Percentiles rank a stretch among this genome's conserved stretches.
phyloP scores from a whole-genome alignment of 2,113 vertebrate species.

The Vimba vimba region DNA sequence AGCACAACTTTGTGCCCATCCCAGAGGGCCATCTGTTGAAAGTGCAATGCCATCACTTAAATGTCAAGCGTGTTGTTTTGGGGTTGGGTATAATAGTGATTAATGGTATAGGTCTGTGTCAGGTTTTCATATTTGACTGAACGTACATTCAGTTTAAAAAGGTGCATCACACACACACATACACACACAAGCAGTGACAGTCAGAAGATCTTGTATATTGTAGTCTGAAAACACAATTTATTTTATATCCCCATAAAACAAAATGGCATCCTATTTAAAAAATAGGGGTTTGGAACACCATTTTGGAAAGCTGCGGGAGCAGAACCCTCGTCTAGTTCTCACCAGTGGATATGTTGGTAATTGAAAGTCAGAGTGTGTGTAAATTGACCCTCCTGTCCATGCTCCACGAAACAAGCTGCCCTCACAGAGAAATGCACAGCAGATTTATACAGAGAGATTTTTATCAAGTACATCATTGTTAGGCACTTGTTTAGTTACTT shows the following conservation, averaged over 20 bases:
- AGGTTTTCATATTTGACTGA: slow-evolving; percentile 1
- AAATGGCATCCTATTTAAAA: slow-evolving; percentile 56
- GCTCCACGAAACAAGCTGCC: not conserved
- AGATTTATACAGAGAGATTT: not conserved
- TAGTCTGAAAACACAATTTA: not conserved
- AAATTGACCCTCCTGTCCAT: slow-evolving; percentile 16
- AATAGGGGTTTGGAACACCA: slow-evolving; percentile 56
- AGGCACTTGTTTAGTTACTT: not conserved
- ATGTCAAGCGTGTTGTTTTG: slow-evolving; percentile 47
- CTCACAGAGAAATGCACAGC: not conserved
- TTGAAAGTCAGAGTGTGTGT: slow-evolving; percentile 68
- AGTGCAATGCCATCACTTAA: slow-evolving; percentile 38
- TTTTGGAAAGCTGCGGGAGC: slow-evolving; percentile 33
- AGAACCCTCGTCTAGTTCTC: slow-evolving; percentile 45
- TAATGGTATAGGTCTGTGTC: slow-evolving; percentile 36
- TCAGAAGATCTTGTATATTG: slow-evolving; percentile 13
- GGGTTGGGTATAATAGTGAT: slow-evolving; percentile 28
- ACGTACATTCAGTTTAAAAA: not conserved
- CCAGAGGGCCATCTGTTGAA: slow-evolving; percentile 2
- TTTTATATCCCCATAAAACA: slow-evolving; percentile 25
- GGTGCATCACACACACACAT: slow-evolving; percentile 7
- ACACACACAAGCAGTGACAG: slow-evolving; percentile 24
- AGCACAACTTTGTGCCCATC: not conserved
- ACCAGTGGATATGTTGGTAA: slow-evolving; percentile 60
- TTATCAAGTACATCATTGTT: not conserved